Percentiles rank a stretch among this genome's conserved stretches.
Conservation (phyloP, 2,888 invertebrate genomes). For the Tenthredo livida region DNA sequence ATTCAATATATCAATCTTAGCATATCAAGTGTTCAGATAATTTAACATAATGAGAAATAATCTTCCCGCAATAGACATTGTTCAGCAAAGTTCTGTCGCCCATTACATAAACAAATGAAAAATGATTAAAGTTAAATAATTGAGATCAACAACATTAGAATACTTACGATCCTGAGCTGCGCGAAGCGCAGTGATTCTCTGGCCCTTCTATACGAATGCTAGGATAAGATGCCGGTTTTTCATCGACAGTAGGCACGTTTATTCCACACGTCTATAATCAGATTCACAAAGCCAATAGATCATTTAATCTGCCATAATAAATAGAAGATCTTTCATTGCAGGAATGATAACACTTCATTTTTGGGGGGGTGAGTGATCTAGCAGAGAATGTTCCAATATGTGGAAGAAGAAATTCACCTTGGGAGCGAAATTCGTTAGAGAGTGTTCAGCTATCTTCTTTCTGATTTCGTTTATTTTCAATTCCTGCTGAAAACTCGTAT, state of each 20-base stretch:
- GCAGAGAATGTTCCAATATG: not conserved
- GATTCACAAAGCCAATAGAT: not conserved
- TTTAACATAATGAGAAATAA: not conserved
- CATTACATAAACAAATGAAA: not conserved
- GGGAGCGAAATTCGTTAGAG: not conserved
- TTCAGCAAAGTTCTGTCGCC: constrained; percentile 18
- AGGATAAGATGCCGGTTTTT: constrained; percentile 52
- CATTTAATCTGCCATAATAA: not conserved
- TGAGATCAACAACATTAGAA: constrained; percentile 50
- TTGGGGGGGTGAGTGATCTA: not conserved
- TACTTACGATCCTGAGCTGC: constrained; percentile 65
- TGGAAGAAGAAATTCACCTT: not conserved
- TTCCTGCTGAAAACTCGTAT: constrained; percentile 73
- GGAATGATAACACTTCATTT: not conserved
- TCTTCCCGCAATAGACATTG: not conserved
- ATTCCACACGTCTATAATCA: constrained; percentile 22
- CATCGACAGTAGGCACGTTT: not conserved
- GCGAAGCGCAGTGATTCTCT: constrained; percentile 58
- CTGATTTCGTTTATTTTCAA: constrained; percentile 72
- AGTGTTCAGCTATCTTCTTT: constrained; percentile 70
- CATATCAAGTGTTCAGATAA: not conserved
- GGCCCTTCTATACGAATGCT: constrained; percentile 63
- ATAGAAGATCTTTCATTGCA: not conserved
- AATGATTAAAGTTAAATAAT: not conserved
- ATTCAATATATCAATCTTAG: not conserved